Evolutionary conservation across 2,888 invertebrate species (phyloP), one percentile per base, ranked within the genome.

Genomic region (Tubiluchus corallicola): DNA sequence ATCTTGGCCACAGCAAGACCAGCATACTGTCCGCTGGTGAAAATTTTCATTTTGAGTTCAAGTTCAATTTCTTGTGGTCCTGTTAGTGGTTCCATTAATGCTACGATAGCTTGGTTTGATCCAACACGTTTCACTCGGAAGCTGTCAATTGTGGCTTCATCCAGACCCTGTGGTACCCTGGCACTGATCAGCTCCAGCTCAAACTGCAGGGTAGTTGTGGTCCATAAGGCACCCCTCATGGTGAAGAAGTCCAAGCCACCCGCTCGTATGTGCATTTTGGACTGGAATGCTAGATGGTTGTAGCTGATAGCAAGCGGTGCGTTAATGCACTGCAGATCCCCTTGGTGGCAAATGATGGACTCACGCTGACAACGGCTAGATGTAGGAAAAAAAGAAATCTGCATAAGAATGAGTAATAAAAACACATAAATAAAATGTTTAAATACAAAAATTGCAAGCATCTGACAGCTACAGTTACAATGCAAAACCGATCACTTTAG

Each of bases 21-120:
- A 4, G 77, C 76, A 49, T 80, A 82, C 42, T 72, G 70, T 3
- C 76, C 74, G 70, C 39, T 48, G 44, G 49, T 50, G 53, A 44
- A 55, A 17, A 62, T 60, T 45, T 82, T 79, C 85, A 90, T 87
- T 49, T 75, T 76, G 20, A 92, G 68, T 55, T 84, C 79, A 21
- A 92, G 64, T 55, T 87, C 82, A 51, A 90, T 77, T 56, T 87
- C 87, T 61, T 92, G 90, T 0, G 90, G 88, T 1, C 90, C 90
- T 49, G 74, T 72, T 1, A 92, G 71, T 0, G 78, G 71, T 46
- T 72, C 70, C 4, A 77, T 73, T 37, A 92, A 62, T 1, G 77
- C 74, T n/a, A 88, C 71, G 2, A 79, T 74, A 0, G 80, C 84
- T 59, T 55, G 53, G 48, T 56, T 53, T 5, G 45, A 46, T n/a